Base-by-base conservation (phyloP, 2,888 invertebrate species). In the Oxycera nigricornis region DNA sequence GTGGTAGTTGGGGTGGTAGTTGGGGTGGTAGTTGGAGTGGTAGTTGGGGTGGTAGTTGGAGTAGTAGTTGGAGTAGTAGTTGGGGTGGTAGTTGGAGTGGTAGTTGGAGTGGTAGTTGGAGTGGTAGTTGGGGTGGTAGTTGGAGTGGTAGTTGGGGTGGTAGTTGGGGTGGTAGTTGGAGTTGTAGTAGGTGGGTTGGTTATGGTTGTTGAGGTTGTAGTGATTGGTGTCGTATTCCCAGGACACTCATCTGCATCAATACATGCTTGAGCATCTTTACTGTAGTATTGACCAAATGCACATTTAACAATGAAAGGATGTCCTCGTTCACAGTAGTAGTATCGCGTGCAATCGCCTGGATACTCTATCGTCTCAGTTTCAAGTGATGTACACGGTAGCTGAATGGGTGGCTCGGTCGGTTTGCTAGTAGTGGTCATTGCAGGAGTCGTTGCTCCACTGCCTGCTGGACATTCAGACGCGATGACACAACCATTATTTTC, bases 301-400 rank as follows among this genome's bases (percentile, higher is more conserved):
- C 65, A 65, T n/a, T 65, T 6, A 0, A 65, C 65, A 24, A 65
- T 39, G 9, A 3, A 11, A n/a, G 65, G 65, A n/a, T 39, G 11
- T 1, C 65, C 65, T 7, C 9, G 2, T 2, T 22, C 4, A 26
- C 65, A 65, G 17, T 65, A 39, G 30, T 11, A 30, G 14, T 41
- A 65, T 41, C 41, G 20, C n/a, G 39, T 65, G 24, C 65, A 65
- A 65, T 65, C 65, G 6, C 41, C 65, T 35, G 65, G 65, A 41
- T 41, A 4, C 11, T 30, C 65, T 0, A 39, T 24, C 1, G 22
- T 39, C 20, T 65, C 65, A 7, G 41, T 6, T 7, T 65, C 39
- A 11, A 65, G 9, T 9, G 39, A 35, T 39, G 39, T 65, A n/a
- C 65, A 65, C 14, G 65, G 65, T 11, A 7, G 3, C 14, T 35